These are phyloP conservation scores for Sebastes kiyomatsui DNA, from an alignment of 2,797 vertebrate genomes.

Conservation along the genomic window DNA sequence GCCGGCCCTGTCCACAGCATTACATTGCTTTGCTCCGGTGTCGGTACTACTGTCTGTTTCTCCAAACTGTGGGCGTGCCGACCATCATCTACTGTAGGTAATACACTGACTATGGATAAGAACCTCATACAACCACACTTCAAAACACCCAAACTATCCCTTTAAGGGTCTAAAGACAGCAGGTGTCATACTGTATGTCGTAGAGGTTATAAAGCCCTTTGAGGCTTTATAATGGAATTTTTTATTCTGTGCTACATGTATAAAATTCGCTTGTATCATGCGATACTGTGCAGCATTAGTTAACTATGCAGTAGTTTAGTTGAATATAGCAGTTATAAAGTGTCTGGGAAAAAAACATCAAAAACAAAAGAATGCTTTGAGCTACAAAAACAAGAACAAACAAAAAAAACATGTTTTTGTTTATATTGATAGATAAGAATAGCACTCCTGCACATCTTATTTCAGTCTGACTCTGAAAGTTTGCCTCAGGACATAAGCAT, in stretches of 20 bases:
- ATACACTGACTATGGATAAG: no score
- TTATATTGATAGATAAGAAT: conserved; percentile 7
- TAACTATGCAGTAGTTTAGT: background rate
- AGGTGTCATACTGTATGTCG: background rate
- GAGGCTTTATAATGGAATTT: background rate
- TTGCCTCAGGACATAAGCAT: conserved; percentile 27
- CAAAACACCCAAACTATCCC: no score
- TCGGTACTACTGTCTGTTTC: no score
- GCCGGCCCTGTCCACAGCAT: no score
- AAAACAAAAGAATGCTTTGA: background rate
- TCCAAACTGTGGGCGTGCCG: no score
- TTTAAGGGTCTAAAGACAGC: background rate
- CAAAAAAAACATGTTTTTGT: background rate
- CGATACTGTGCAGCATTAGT: background rate
- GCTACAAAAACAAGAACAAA: background rate
- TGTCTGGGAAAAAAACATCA: background rate
- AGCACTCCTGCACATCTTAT: conserved; percentile 7
- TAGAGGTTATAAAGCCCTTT: background rate
- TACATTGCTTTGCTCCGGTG: no score
- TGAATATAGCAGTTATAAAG: background rate
- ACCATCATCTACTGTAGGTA: no score
- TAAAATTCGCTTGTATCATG: background rate
- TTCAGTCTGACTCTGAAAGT: conserved; percentile 20
- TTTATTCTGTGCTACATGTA: background rate
- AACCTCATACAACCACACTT: no score